phyloP scores from a whole-genome alignment of 2,113 vertebrate genomes.

The Carettochelys insculpta region DNA sequence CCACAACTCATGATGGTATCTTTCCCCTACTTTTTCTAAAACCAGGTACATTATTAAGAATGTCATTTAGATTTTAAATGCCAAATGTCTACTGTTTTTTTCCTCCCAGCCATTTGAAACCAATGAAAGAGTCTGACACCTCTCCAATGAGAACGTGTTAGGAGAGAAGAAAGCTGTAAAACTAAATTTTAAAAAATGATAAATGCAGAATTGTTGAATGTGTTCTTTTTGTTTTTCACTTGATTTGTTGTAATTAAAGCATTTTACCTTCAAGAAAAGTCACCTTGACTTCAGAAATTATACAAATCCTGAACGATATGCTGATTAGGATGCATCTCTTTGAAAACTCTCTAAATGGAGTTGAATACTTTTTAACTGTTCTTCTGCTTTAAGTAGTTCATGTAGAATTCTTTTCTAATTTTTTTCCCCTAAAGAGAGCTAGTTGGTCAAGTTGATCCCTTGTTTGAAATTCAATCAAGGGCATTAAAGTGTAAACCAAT shows the following conservation, averaged over 20 bases:
- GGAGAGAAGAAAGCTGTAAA: not conserved
- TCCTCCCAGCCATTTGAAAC: not conserved
- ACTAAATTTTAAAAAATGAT: not conserved
- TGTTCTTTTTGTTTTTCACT: not conserved
- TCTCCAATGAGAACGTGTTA: not conserved
- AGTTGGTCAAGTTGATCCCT: constrained; percentile 91
- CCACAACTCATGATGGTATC: not conserved
- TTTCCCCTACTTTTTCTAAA: not conserved
- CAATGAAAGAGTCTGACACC: not conserved
- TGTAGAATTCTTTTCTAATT: constrained; percentile 52
- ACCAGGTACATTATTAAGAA: not conserved
- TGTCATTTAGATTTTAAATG: not conserved
- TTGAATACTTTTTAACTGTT: constrained; percentile 45
- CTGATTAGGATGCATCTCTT: constrained; percentile 57
- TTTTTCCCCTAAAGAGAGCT: constrained; percentile 68
- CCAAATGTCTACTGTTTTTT: not conserved
- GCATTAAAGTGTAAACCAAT: constrained; percentile 99
- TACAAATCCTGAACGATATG: constrained; percentile 44
- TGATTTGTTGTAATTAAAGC: not conserved
- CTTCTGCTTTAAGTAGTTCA: constrained; percentile 61
- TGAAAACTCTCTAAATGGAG: constrained; percentile 52
- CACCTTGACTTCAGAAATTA: constrained; percentile 63
- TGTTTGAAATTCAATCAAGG: constrained; percentile 96
- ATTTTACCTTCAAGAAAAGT: constrained; percentile 50
- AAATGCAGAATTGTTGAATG: not conserved